These are phyloP conservation scores for Leucoma salicis DNA, from an alignment of 2,888 invertebrate genomes.

Conservation along the genomic window DNA sequence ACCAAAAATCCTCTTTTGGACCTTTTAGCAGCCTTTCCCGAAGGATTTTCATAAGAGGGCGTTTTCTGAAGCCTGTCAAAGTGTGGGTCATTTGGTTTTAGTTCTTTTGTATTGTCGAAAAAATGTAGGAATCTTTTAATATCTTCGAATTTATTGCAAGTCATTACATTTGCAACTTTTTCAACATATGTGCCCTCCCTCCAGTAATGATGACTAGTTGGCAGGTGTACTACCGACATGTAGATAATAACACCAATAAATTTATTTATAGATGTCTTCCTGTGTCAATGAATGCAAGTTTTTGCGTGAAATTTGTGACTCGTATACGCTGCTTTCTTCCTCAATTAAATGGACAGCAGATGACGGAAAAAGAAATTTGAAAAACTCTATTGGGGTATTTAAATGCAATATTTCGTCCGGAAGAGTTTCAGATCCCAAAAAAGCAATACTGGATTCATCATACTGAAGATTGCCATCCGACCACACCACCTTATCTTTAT, in stretches of 20 bases:
- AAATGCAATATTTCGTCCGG: slow-evolving; percentile 17
- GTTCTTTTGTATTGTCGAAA: slow-evolving; percentile 17
- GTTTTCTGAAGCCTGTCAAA: slow-evolving; percentile 17
- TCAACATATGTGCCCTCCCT: slow-evolving; percentile 18
- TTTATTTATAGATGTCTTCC: slow-evolving; percentile 19
- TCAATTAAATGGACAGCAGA: slow-evolving; percentile 14
- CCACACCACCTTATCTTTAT: background rate
- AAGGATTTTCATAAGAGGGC: background rate
- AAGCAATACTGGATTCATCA: background rate
- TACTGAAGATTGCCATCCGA: background rate
- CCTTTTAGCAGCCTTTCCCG: background rate
- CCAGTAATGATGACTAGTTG: slow-evolving; percentile 31
- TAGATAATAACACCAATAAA: slow-evolving; percentile 26
- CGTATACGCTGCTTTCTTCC: slow-evolving; percentile 15
- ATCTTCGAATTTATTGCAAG: slow-evolving; percentile 28
- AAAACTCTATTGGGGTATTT: slow-evolving; percentile 18
- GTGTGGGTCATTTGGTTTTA: slow-evolving; percentile 12
- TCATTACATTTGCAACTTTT: slow-evolving; percentile 19
- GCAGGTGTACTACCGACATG: slow-evolving; percentile 29
- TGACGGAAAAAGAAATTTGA: slow-evolving; percentile 20
- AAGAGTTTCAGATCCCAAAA: slow-evolving; percentile 15
- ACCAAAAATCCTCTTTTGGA: background rate
- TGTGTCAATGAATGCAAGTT: slow-evolving; percentile 12
- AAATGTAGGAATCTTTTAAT: slow-evolving; percentile 25
- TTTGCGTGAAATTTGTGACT: slow-evolving; percentile 13